A percentile compares a stretch with the other conserved stretches of the same genome.
phyloP scores from a whole-genome alignment of 2,113 vertebrate species.

The Tinamus guttatus region DNA sequence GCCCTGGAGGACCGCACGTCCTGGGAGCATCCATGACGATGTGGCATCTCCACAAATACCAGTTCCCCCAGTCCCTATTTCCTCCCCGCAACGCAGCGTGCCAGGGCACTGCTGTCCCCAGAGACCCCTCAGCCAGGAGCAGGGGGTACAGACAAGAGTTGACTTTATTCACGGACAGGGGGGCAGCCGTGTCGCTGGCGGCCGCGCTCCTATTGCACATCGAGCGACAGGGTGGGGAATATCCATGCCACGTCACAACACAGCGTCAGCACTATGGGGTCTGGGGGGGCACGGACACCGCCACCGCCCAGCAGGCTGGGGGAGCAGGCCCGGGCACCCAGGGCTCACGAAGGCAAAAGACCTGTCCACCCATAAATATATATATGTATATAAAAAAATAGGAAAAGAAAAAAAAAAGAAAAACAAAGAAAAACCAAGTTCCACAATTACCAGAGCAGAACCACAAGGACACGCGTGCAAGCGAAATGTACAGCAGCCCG shows the following conservation, averaged over 20 bases:
- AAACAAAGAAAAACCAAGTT: slow-evolving; percentile 47
- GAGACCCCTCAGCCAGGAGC: slow-evolving; percentile 25
- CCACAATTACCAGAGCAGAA: slow-evolving; percentile 66
- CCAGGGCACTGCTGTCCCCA: neutral
- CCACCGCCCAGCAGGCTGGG: slow-evolving; percentile 63
- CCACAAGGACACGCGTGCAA: slow-evolving; percentile 64
- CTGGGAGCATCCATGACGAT: neutral
- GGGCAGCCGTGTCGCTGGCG: slow-evolving; percentile 74
- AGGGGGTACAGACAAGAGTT: slow-evolving; percentile 79
- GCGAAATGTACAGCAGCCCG: slow-evolving; percentile 70
- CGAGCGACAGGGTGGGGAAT: slow-evolving; percentile 69
- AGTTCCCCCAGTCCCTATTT: neutral
- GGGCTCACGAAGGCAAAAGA: slow-evolving; percentile 71
- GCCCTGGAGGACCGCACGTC: no score
- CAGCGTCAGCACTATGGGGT: slow-evolving; percentile 67
- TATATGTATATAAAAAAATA: neutral
- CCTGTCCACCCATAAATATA: slow-evolving; percentile 67
- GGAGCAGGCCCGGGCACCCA: slow-evolving; percentile 8
- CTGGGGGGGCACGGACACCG: neutral
- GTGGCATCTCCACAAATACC: neutral
- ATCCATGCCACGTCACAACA: slow-evolving; percentile 85
- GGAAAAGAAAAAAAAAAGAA: slow-evolving; percentile 47
- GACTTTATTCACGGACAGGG: slow-evolving; percentile 82
- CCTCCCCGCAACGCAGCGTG: neutral
- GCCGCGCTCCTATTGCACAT: slow-evolving; percentile 77